Conservation (phyloP, 2,888 invertebrate genomes). For the Listrodromus nycthemerus region DNA sequence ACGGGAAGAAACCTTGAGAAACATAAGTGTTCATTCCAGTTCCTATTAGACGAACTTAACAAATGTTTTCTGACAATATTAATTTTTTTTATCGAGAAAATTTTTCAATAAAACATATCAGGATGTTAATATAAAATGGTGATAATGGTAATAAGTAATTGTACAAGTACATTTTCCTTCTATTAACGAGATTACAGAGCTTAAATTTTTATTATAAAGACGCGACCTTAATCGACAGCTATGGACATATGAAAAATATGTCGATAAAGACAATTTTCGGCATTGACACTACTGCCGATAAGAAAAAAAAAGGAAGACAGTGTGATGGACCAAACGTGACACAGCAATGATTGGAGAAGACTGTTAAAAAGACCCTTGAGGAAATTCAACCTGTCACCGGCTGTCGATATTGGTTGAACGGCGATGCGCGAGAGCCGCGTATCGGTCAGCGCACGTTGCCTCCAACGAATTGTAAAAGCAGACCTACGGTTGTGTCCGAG, state of each 20-base stretch:
- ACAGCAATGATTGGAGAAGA: slow-evolving; percentile 35
- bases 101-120: no score
- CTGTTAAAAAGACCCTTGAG: slow-evolving; percentile 56
- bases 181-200: neutral
- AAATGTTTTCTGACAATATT: no score
- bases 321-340: slow-evolving; percentile 32
- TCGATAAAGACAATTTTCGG: slow-evolving; percentile 9
- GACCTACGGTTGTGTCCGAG: slow-evolving; percentile 36
- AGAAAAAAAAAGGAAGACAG: slow-evolving; percentile 10
- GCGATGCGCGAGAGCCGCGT: slow-evolving; percentile 28
- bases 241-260: neutral
- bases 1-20: neutral
- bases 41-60: neutral
- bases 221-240: neutral
- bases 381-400: slow-evolving; percentile 66
- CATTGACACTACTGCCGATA: slow-evolving; percentile 15
- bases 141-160: neutral
- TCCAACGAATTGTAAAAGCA: slow-evolving; percentile 39
- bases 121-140: neutral
- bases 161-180: neutral
- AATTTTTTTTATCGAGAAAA: no score
- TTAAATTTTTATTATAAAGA: neutral
- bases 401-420: slow-evolving; percentile 60
- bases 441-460: slow-evolving; percentile 30
- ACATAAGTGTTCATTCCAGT: neutral